Percentiles rank a stretch among this genome's conserved stretches.
These are phyloP conservation scores for Coenonympha arcania DNA, from an alignment of 2,888 invertebrate genomes.

Conservation along the genomic window DNA sequence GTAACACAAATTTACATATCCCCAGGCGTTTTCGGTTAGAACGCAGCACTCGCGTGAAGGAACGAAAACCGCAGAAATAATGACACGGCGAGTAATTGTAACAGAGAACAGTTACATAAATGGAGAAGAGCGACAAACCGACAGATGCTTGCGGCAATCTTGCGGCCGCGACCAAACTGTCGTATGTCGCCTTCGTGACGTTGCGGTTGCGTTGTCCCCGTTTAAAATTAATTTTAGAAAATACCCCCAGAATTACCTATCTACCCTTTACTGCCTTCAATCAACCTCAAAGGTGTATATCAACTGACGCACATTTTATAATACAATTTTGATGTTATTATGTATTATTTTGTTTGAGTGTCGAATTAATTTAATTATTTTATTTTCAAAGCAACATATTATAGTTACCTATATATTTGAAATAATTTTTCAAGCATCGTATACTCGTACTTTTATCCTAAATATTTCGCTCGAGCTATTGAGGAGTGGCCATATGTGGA, in stretches of 20 bases:
- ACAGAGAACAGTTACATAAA: constrained; percentile 60
- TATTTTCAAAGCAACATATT: too few relatives aligned
- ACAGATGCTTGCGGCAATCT: constrained; percentile 71
- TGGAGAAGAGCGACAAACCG: constrained; percentile 66
- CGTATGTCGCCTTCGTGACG: constrained; percentile 57
- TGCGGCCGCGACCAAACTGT: constrained; percentile 51
- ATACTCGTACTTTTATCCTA: too few relatives aligned
- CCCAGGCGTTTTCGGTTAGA: constrained; percentile 38
- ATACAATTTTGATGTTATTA: background rate
- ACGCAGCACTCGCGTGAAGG: constrained; percentile 50
- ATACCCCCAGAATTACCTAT: constrained; percentile 18
- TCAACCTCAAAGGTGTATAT: constrained; percentile 5
- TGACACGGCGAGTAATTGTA: constrained; percentile 60
- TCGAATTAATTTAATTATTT: background rate
- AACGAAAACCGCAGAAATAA: constrained; percentile 59
- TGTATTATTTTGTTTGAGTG: background rate
- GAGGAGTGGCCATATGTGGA: too few relatives aligned
- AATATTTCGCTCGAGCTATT: too few relatives aligned
- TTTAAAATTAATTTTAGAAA: constrained; percentile 66
- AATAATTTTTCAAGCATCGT: too few relatives aligned
- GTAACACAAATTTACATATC: constrained; percentile 42
- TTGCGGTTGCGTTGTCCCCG: constrained; percentile 65
- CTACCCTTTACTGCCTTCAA: too few relatives aligned
- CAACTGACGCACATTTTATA: background rate
- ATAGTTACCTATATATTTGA: too few relatives aligned